These are phyloP conservation scores for Dendrolimus kikuchii DNA, from an alignment of 1,140 invertebrate genomes.

Conservation along the genomic window DNA sequence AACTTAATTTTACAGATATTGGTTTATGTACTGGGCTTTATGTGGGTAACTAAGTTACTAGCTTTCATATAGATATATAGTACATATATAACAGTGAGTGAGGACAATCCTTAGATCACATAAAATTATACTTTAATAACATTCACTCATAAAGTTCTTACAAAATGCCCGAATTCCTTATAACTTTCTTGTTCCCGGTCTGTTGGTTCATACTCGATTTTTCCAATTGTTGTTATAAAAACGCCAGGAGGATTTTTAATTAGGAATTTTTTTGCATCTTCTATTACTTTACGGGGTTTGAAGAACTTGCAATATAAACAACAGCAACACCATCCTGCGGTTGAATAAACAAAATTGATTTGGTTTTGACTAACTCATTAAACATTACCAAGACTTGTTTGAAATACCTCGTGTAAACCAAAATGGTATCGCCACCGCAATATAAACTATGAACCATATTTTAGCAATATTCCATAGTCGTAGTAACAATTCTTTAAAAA, in stretches of 20 bases:
- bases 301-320: slow-evolving; percentile 42
- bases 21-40: too few relatives aligned
- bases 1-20: too few relatives aligned
- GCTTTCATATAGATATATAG: too few relatives aligned
- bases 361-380: not conserved
- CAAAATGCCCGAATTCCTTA: slow-evolving; percentile 44
- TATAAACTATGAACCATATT: slow-evolving; percentile 33
- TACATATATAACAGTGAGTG: too few relatives aligned
- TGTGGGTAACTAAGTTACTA: too few relatives aligned
- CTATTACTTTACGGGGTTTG: slow-evolving; percentile 33
- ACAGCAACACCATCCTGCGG: slow-evolving; percentile 45
- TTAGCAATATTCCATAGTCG: slow-evolving; percentile 21
- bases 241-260: slow-evolving; percentile 37
- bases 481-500: too few relatives aligned
- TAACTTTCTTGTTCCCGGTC: slow-evolving; percentile 32
- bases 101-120: too few relatives aligned
- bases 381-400: not conserved
- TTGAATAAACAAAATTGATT: too few relatives aligned
- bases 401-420: slow-evolving; percentile 41
- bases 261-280: slow-evolving; percentile 33
- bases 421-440: slow-evolving; percentile 32
- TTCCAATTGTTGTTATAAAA: slow-evolving; percentile 15
- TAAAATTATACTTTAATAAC: not conserved
- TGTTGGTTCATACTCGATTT: slow-evolving; percentile 33
- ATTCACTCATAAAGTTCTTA: slow-evolving; percentile 34